Evolutionary conservation across 2,113 vertebrate genomes (phyloP).

Genomic region (Oncorhynchus mykiss): DNA sequence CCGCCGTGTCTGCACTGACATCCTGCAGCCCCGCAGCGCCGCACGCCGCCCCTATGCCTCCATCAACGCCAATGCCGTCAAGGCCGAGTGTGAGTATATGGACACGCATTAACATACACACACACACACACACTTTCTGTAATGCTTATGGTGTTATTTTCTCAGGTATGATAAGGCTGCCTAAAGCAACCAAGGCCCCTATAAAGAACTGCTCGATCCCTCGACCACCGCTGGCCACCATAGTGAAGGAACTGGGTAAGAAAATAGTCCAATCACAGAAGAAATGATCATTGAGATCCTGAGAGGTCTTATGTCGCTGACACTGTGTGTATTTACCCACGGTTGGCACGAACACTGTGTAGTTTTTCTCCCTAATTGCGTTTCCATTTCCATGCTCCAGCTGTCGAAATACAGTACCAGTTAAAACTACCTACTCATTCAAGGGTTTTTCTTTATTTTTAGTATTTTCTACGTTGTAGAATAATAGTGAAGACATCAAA

Average conservation of each 20-base stretch:
- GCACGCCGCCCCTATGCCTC: conserved; percentile 89
- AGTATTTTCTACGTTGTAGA: no score
- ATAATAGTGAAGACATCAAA: no score
- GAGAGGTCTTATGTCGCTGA: background rate
- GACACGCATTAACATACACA: background rate
- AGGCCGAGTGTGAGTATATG: conserved; percentile 85
- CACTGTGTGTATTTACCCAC: no score
- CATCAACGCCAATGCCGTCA: conserved; percentile 93
- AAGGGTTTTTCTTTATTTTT: no score
- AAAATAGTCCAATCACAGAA: no score
- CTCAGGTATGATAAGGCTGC: conserved; percentile 88
- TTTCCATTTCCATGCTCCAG: no score
- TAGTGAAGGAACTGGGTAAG: conserved; percentile 90
- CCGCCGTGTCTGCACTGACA: conserved; percentile 87
- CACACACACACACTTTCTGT: background rate
- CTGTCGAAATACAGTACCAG: no score
- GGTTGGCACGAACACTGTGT: no score
- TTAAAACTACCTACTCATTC: no score
- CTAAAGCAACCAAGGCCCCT: conserved; percentile 86
- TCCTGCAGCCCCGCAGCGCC: conserved; percentile 86
- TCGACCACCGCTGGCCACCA: conserved; percentile 81
- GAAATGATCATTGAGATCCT: background rate
- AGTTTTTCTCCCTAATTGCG: no score
- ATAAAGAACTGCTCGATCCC: conserved; percentile 80
- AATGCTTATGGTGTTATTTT: background rate